Conservation (phyloP, 2,797 vertebrate genomes). For the Tokudaia muenninki region DNA sequence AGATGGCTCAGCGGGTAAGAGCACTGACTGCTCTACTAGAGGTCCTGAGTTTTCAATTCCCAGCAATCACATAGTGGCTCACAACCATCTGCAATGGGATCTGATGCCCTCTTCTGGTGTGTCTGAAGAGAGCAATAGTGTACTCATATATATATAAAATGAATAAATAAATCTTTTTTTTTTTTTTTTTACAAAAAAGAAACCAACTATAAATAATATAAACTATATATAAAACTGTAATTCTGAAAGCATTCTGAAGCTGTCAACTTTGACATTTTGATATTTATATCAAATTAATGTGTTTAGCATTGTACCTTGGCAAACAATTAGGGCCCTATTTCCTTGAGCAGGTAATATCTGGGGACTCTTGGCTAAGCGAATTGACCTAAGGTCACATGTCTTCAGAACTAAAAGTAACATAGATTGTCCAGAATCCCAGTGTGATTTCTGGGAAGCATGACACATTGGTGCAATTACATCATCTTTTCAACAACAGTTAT, state of each 20-base stretch:
- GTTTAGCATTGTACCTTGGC: neutral
- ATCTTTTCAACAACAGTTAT: neutral
- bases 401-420: neutral
- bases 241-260: neutral
- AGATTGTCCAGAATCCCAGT: neutral
- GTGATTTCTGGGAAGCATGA: neutral
- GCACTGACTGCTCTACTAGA: too few species aligned
- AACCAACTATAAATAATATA: too few species aligned
- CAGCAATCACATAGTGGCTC: too few species aligned
- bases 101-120: too few species aligned
- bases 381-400: neutral
- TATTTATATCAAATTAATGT: neutral
- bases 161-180: too few species aligned
- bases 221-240: neutral
- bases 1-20: too few species aligned
- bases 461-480: neutral
- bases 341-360: neutral
- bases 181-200: too few species aligned
- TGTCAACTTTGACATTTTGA: constrained; percentile 6
- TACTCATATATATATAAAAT: too few species aligned
- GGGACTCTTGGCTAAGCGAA: neutral
- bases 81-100: too few species aligned
- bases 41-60: too few species aligned
- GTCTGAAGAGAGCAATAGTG: too few species aligned
- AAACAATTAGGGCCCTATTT: neutral